phyloP scores from a whole-genome alignment of 2,797 vertebrate genomes.

The Pithecia hirsuta region DNA sequence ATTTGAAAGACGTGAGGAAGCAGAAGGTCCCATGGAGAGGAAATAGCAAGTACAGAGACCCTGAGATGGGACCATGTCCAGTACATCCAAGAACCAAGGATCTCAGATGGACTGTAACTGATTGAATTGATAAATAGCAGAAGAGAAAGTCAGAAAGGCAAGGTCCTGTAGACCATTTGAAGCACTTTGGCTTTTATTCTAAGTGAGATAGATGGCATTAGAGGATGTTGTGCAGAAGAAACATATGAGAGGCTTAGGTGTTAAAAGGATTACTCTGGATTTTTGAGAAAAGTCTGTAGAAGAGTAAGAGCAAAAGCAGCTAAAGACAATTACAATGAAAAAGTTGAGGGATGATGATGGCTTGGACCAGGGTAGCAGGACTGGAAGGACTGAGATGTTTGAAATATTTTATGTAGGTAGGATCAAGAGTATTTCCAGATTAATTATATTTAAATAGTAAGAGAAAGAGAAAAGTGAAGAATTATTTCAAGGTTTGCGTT shows the following conservation, averaged over 20 bases:
- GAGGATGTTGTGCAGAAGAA: background rate
- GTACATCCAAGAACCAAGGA: background rate
- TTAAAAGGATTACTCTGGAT: background rate
- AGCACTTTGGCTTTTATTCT: background rate
- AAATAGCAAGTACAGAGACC: background rate
- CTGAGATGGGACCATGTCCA: background rate
- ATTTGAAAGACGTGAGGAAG: background rate
- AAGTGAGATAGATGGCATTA: background rate
- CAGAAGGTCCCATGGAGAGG: background rate
- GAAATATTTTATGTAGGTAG: background rate
- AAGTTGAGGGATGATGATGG: background rate
- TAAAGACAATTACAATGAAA: background rate
- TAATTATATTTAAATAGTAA: background rate
- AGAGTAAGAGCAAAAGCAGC: background rate
- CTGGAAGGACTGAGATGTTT: background rate
- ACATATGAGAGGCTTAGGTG: background rate
- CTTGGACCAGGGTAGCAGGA: background rate
- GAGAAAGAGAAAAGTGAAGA: background rate
- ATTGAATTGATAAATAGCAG: background rate
- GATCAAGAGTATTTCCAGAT: background rate
- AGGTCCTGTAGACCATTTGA: background rate
- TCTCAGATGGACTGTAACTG: background rate
- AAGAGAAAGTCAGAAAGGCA: background rate
- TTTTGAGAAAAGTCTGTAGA: background rate
- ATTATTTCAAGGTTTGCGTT: background rate